These are phyloP conservation scores for Nomada fabriciana DNA, from an alignment of 2,888 invertebrate species.

Conservation along the genomic window DNA sequence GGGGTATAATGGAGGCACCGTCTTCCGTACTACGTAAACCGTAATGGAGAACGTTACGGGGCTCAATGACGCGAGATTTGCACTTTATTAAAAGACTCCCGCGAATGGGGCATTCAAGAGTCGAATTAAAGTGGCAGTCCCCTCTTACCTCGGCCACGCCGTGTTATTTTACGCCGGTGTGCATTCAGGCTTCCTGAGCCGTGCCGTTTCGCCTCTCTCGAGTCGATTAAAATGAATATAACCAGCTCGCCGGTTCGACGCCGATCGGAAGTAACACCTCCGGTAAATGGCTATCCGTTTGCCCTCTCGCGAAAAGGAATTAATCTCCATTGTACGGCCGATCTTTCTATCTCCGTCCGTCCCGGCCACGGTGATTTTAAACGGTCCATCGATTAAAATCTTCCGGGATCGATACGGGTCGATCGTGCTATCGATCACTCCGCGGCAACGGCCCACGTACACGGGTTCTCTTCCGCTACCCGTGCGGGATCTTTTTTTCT, in stretches of 20 bases:
- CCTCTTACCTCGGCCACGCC: not conserved
- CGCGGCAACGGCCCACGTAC: not conserved
- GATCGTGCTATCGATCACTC: conserved; percentile 26
- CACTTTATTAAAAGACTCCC: conserved; percentile 68
- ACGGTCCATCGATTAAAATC: conserved; percentile 51
- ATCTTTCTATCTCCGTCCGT: not conserved
- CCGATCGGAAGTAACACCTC: conserved; percentile 27
- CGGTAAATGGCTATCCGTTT: conserved; percentile 45
- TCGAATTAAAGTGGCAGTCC: conserved; percentile 56
- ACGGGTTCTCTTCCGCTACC: not conserved
- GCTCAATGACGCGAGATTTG: conserved; percentile 67
- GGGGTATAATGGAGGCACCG: conserved; percentile 29
- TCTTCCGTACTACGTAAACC: conserved; percentile 33
- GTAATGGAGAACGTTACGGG: conserved; percentile 62
- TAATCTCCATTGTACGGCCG: conserved; percentile 37
- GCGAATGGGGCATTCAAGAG: conserved; percentile 38
- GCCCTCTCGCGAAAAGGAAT: conserved; percentile 43
- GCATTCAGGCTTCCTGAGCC: not conserved
- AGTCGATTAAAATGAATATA: conserved; percentile 55
- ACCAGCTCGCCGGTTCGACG: conserved; percentile 19
- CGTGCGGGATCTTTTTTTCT: conserved; percentile 21
- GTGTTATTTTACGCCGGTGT: conserved; percentile 31
- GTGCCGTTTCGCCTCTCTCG: not conserved
- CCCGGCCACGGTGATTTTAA: conserved; percentile 31
- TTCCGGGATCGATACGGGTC: conserved; percentile 27